These are phyloP conservation scores for Dryomyza anilis DNA, from an alignment of 2,888 invertebrate genomes.

Conservation along the genomic window DNA sequence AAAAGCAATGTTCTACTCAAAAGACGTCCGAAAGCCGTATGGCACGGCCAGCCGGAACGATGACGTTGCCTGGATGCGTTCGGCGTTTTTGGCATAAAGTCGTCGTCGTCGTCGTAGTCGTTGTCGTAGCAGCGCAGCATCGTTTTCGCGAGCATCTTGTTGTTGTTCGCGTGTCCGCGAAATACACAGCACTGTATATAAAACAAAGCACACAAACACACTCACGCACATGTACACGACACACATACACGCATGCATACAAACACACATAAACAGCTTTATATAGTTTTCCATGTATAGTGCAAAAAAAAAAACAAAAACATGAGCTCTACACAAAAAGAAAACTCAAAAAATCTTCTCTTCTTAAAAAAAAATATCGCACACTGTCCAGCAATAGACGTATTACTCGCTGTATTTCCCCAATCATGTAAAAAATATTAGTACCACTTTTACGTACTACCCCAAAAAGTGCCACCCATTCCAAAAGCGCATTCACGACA, in stretches of 20 bases:
- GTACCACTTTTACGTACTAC: neutral
- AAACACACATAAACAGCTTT: neutral
- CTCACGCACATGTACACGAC: constrained; percentile 13
- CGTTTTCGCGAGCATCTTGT: constrained; percentile 12
- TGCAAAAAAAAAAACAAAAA: constrained; percentile 9
- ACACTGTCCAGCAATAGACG: no score
- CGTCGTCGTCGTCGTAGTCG: constrained; percentile 29
- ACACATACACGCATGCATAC: neutral
- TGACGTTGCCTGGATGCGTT: constrained; percentile 59
- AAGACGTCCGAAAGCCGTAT: constrained; percentile 60
- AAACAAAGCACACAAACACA: constrained; percentile 7
- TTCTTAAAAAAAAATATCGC: no score
- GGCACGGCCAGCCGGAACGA: constrained; percentile 58
- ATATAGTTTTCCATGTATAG: neutral
- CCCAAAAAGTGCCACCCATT: no score
- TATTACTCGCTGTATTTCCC: no score
- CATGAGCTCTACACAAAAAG: constrained; percentile 1
- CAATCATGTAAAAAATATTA: neutral
- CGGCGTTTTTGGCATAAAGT: constrained; percentile 52
- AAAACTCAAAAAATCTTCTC: constrained; percentile 7
- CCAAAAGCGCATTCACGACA: no score
- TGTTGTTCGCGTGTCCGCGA: constrained; percentile 36
- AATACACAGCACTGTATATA: constrained; percentile 22
- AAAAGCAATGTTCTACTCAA: constrained; percentile 59
- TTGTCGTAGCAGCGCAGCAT: constrained; percentile 18